Base-by-base conservation (phyloP, 2,797 vertebrate species). In the Cebuella pygmaea region DNA sequence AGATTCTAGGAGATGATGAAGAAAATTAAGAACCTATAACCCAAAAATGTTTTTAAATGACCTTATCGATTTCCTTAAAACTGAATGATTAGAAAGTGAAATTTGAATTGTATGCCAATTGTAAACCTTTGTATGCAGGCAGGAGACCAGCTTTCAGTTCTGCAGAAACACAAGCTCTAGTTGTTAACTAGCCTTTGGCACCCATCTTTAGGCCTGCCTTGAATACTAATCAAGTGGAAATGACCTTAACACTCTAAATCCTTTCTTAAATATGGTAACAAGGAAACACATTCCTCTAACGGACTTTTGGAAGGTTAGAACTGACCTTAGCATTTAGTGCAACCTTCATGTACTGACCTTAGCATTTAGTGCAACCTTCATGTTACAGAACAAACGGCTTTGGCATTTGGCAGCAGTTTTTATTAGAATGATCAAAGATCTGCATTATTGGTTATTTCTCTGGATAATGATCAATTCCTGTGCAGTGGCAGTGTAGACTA, bases 151-250 rank as follows among this genome's bases (percentile, higher is more conserved):
- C 33, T 96, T 88, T 90, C 12, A 26, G 33, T 75, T 96, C 80
- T 80, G 11, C 15, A 90, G 50, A 86, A 81, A 96, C 48, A 52
- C 59, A 86, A 81, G 48, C 50, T 87, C 67, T 90, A 85, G 36
- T 44, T 90, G 80, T 93, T 81, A 67, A 74, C 55, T 48, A 90
- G 50, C 17, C 81, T 67, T 48, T 64, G 74, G 92, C 46, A 64
- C 30, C 90, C 89, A 88, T 9, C 7, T 76, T 61, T 26, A 70
- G 44, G 13, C 48, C 67, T 92, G 93, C 59, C 90, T 90, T 57
- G 93, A 94, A 90, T 86, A 93, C 72, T 90, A 96, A 96, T 94
- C 46, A 52, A 79, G 78, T 79, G 81, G 52, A 95, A 92, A 96
- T 79, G 59, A 78, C 39, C 76, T 79, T 84, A 92, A 87, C 64